phyloP scores from a whole-genome alignment of 1,140 invertebrate genomes.

The Frieseomelitta varia region DNA sequence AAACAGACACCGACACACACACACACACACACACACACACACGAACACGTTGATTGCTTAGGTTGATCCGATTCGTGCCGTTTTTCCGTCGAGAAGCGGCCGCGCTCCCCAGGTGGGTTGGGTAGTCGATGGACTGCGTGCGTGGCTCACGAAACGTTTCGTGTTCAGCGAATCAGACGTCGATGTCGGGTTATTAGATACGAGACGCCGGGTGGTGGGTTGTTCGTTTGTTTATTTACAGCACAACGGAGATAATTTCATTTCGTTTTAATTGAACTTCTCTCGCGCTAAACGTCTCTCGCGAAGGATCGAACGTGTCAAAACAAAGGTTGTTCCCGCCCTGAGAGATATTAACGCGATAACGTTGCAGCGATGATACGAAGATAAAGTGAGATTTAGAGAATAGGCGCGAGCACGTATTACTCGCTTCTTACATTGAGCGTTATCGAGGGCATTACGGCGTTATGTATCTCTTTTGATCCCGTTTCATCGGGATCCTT shows the following conservation, averaged over 20 bases:
- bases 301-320: neutral
- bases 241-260: neutral
- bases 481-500: neutral
- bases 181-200: neutral
- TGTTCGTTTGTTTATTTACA: neutral
- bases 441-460: neutral
- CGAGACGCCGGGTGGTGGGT: too few relatives aligned
- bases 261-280: neutral
- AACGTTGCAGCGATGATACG: neutral
- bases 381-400: neutral
- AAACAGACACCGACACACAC: too few relatives aligned
- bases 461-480: neutral
- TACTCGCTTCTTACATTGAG: neutral
- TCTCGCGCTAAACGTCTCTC: too few relatives aligned
- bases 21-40: neutral
- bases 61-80: neutral
- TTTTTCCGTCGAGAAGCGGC: neutral
- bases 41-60: neutral
- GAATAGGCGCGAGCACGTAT: neutral
- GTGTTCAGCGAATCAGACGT: neutral
- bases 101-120: too few relatives aligned
- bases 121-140: neutral
- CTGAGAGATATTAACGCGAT: neutral
- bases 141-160: neutral
- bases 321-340: neutral